Conservation (phyloP, 2,797 vertebrate species). For the Carduelis carduelis region DNA sequence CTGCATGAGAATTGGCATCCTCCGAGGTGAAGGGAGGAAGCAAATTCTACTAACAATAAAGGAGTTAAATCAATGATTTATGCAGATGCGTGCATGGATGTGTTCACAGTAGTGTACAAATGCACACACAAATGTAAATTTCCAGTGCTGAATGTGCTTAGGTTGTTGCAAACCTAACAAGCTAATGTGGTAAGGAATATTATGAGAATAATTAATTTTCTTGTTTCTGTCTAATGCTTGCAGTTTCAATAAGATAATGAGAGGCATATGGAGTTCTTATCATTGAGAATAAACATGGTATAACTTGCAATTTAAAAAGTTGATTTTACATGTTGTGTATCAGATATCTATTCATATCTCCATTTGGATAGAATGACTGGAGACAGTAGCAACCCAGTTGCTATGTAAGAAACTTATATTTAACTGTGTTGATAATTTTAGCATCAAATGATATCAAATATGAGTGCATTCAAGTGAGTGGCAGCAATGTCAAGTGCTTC, state of each 20-base stretch:
- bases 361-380: not conserved
- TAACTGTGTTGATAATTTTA: not conserved
- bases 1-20: not conserved
- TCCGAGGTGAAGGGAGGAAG: not conserved
- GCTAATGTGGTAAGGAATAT: not conserved
- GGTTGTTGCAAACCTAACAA: not conserved
- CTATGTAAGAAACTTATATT: not conserved
- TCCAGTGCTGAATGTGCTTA: not conserved
- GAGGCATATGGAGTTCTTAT: not conserved
- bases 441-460: not conserved
- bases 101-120: not conserved
- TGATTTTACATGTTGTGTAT: not conserved
- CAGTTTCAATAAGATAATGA: not conserved
- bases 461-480: not conserved
- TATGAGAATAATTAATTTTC: not conserved
- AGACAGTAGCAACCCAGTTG: not conserved
- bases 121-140: not conserved
- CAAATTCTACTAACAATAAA: not conserved
- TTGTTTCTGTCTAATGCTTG: not conserved
- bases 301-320: not conserved
- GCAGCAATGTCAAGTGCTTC: not conserved
- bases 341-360: not conserved
- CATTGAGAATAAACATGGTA: not conserved
- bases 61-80: not conserved
- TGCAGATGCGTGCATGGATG: not conserved